These are phyloP conservation scores for Cheiracanthium punctorium DNA, from an alignment of 2,888 invertebrate genomes.

Conservation along the genomic window DNA sequence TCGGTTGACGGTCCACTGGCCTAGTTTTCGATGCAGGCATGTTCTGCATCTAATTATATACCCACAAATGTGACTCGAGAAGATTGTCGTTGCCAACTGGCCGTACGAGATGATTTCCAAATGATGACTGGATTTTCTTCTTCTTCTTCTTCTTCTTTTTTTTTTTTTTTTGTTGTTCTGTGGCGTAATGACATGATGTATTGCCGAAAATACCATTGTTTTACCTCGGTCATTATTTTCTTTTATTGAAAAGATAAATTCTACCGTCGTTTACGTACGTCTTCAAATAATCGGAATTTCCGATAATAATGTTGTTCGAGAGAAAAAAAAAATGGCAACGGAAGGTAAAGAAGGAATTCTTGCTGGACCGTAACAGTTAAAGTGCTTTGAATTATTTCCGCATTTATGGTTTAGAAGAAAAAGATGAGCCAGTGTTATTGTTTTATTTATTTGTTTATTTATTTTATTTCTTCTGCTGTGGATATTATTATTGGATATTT, in stretches of 20 bases:
- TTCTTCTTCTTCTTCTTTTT: too few relatives aligned
- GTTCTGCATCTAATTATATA: neutral
- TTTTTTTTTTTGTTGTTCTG: neutral
- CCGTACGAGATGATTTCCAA: neutral
- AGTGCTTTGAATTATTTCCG: neutral
- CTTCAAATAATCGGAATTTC: neutral
- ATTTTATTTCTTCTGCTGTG: too few relatives aligned
- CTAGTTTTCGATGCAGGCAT: neutral
- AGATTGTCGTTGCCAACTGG: neutral
- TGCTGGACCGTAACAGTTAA: neutral
- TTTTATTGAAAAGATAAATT: neutral
- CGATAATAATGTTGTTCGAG: neutral
- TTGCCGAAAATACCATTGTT: neutral
- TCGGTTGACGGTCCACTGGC: neutral
- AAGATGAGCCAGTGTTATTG: neutral
- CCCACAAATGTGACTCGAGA: neutral
- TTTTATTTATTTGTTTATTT: too few relatives aligned
- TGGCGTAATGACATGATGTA: neutral
- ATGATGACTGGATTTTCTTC: too few relatives aligned
- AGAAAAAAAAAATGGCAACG: neutral
- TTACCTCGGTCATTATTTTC: neutral
- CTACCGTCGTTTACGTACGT: neutral
- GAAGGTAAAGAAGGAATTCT: neutral
- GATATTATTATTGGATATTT: too few relatives aligned
- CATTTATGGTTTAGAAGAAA: neutral